A percentile compares a stretch with the other conserved stretches of the same genome.
phyloP scores from a whole-genome alignment of 2,797 vertebrate species.

The Uromys caudimaculatus region DNA sequence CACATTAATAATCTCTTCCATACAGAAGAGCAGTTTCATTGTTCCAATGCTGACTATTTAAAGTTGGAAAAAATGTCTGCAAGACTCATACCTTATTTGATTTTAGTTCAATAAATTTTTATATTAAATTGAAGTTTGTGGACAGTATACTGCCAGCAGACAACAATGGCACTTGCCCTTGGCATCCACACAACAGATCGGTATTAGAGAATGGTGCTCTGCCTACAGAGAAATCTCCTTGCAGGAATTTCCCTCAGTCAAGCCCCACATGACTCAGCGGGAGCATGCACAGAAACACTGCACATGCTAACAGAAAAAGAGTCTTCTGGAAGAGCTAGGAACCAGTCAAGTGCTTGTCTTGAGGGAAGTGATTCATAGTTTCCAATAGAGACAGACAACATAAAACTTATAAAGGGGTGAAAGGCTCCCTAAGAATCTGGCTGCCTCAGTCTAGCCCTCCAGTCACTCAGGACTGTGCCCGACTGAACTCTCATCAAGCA shows the following conservation, averaged over 20 bases:
- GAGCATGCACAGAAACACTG: neutral
- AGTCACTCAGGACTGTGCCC: neutral
- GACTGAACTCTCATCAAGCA: slow-evolving; percentile 53
- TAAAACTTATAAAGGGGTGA: neutral
- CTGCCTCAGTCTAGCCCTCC: slow-evolving; percentile 4
- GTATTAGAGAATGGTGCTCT: neutral
- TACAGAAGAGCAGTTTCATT: neutral
- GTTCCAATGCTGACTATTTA: neutral
- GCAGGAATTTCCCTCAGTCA: neutral
- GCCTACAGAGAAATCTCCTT: neutral
- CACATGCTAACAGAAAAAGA: neutral
- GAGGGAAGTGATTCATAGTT: neutral
- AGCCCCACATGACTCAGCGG: slow-evolving; percentile 1
- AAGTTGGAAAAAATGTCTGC: neutral
- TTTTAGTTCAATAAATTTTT: slow-evolving; percentile 36
- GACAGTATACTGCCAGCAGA: neutral
- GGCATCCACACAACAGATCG: neutral
- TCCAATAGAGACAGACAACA: slow-evolving; percentile 23
- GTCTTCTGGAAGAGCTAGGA: neutral
- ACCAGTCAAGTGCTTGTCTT: neutral
- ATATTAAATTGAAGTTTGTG: slow-evolving; percentile 31
- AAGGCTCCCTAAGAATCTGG: slow-evolving; percentile 11
- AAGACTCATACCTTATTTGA: neutral
- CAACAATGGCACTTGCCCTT: neutral
- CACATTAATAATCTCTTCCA: neutral